Evolutionary conservation across 2,113 vertebrate species (phyloP).

Genomic region (Lasiurus cinereus): DNA sequence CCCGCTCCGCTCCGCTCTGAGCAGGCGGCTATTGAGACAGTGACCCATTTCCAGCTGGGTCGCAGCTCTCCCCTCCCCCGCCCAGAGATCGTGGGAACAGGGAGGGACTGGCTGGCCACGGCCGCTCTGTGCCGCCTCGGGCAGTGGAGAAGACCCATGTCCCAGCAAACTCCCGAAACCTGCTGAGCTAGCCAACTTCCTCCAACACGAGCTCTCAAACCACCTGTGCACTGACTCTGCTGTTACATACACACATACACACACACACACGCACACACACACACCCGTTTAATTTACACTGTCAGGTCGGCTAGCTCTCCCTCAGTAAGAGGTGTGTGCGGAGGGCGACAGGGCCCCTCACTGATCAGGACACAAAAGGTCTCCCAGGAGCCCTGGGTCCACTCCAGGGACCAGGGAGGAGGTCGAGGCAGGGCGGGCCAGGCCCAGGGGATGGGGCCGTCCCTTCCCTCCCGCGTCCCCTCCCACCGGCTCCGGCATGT

Average conservation of each 20-base stretch:
- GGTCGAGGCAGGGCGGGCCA: neutral
- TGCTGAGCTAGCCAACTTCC: too few relatives aligned
- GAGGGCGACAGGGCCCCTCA: rapidly evolving
- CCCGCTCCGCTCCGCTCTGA: neutral
- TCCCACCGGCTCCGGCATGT: neutral
- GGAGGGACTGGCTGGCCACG: neutral
- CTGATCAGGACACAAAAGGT: neutral
- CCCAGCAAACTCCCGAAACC: too few relatives aligned
- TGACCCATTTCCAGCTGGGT: neutral
- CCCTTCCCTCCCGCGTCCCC: neutral
- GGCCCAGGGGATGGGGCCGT: neutral
- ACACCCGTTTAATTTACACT: too few relatives aligned
- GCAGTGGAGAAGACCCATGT: too few relatives aligned
- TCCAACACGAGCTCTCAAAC: too few relatives aligned
- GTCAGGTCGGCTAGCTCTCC: neutral
- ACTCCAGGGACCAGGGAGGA: neutral
- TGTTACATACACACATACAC: too few relatives aligned
- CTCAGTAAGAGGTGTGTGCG: neutral
- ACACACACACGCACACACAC: too few relatives aligned
- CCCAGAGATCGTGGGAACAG: neutral
- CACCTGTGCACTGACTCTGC: too few relatives aligned
- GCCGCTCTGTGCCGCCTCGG: neutral
- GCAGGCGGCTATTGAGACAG: neutral
- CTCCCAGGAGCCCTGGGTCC: neutral
- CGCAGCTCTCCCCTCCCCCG: neutral